phyloP scores from a whole-genome alignment of 2,888 invertebrate genomes.

The Leptura quadrifasciata region DNA sequence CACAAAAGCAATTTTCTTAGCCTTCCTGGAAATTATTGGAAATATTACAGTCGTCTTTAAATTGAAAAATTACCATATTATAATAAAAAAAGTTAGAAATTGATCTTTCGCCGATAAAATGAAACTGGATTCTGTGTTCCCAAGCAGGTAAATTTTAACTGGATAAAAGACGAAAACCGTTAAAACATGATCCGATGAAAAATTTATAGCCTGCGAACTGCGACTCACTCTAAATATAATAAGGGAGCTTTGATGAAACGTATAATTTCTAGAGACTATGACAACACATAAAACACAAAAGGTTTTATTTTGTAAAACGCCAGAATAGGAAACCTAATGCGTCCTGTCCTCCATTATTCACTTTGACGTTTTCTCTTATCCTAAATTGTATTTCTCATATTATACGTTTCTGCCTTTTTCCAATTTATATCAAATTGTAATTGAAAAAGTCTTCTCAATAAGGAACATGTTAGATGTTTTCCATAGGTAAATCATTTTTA shows the following conservation, averaged over 20 bases:
- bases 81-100: constrained; percentile 1
- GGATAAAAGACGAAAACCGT: background rate
- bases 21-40: background rate
- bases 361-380: background rate
- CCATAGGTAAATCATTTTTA: too few relatives aligned
- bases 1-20: background rate
- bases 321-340: background rate
- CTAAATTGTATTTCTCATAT: background rate
- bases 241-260: background rate
- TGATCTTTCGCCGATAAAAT: background rate
- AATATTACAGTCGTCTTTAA: constrained; percentile 6
- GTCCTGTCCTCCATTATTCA: background rate
- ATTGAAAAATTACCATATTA: constrained; percentile 7
- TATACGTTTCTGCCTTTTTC: background rate
- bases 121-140: background rate
- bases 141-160: background rate
- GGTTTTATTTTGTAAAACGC: background rate
- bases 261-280: background rate
- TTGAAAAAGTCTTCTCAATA: background rate
- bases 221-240: background rate
- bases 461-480: too few relatives aligned
- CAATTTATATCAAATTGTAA: background rate
- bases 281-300: background rate
- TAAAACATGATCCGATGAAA: constrained; percentile 3
- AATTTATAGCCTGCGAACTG: constrained; percentile 4